These are phyloP conservation scores for Lerista edwardsae DNA, from an alignment of 2,797 vertebrate species.

Conservation along the genomic window DNA sequence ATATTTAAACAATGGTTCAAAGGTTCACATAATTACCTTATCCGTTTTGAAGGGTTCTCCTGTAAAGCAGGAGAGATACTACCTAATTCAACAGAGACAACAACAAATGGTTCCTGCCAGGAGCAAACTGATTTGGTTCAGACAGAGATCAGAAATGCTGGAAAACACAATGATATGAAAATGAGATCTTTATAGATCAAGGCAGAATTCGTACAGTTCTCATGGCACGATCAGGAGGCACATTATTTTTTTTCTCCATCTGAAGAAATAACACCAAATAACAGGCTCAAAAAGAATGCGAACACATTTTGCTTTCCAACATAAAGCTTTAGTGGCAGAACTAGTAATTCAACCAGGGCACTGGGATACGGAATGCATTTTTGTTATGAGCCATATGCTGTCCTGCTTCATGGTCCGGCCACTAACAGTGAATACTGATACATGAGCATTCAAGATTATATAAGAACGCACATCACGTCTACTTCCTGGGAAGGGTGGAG, in stretches of 20 bases:
- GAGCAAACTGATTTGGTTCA: neutral
- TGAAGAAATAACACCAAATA: neutral
- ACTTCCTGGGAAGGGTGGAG: neutral
- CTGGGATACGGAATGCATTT: neutral
- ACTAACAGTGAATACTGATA: neutral
- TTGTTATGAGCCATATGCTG: neutral
- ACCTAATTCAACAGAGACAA: slow-evolving; percentile 2
- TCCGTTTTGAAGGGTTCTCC: neutral
- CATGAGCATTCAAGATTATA: neutral
- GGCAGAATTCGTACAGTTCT: neutral
- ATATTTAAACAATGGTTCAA: slow-evolving; percentile 44
- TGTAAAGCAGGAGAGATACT: slow-evolving; percentile 10
- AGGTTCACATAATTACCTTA: slow-evolving; percentile 26
- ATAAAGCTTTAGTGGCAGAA: neutral
- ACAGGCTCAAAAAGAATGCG: neutral
- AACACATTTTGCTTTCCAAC: neutral
- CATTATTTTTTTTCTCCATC: neutral
- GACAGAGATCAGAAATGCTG: neutral
- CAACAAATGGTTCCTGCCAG: neutral
- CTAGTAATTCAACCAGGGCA: neutral
- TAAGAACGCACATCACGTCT: neutral
- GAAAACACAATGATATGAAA: neutral
- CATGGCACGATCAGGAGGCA: neutral
- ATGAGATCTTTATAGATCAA: slow-evolving; percentile 11
- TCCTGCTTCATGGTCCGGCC: neutral